phyloP scores from a whole-genome alignment of 30 jellyfish, hydroid and myxozoan species.

The Aurelia aurita region DNA sequence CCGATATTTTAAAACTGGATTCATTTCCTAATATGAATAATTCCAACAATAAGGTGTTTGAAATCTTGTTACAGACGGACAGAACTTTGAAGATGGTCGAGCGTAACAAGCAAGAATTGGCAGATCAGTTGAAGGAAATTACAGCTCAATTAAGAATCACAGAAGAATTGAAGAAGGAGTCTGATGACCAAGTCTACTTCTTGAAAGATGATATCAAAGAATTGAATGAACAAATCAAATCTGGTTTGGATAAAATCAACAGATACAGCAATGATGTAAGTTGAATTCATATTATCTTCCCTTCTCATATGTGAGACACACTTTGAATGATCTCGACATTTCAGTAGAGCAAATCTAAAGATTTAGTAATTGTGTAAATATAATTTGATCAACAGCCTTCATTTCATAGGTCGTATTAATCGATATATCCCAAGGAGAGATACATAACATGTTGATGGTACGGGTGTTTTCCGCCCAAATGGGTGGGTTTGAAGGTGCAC shows the following conservation, averaged over 20 bases:
- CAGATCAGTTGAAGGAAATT: slow-evolving; percentile 66
- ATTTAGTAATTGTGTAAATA: no score
- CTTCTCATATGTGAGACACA: neutral
- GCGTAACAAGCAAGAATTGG: slow-evolving; percentile 43
- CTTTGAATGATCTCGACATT: no score
- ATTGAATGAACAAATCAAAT: slow-evolving; percentile 36
- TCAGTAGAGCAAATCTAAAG: no score
- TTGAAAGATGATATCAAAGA: slow-evolving; percentile 64
- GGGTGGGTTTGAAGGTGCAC: no score
- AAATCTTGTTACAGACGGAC: slow-evolving; percentile 14
- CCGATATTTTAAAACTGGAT: no score
- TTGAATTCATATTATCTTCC: neutral
- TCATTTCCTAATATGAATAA: no score
- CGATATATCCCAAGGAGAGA: no score
- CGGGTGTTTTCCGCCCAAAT: no score
- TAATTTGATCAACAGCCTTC: no score
- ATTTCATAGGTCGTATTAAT: no score
- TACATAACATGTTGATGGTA: no score
- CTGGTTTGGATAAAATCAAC: slow-evolving; percentile 33
- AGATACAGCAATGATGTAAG: slow-evolving; percentile 52
- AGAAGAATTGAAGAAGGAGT: slow-evolving; percentile 65
- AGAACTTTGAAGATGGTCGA: slow-evolving; percentile 60
- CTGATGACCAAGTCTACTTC: slow-evolving; percentile 55
- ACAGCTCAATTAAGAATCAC: slow-evolving; percentile 40
- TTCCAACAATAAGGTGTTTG: no score